phyloP scores from a whole-genome alignment of 2,797 vertebrate genomes.

The Sebastiscus tertius region DNA sequence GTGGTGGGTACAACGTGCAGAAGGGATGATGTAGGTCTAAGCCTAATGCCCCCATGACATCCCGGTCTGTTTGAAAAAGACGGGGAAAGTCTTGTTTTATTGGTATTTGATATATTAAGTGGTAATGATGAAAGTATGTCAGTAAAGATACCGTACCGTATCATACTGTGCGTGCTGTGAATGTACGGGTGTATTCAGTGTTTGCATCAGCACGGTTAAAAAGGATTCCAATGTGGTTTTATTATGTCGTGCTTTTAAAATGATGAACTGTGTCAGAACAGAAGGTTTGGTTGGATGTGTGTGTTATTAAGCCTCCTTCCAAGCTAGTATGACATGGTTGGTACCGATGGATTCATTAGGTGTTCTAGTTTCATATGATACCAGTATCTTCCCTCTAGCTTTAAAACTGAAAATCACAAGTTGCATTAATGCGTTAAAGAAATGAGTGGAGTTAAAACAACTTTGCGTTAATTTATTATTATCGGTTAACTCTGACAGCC shows the following conservation, averaged over 20 bases:
- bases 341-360: no score
- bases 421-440: no score
- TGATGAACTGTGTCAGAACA: neutral
- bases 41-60: neutral
- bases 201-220: neutral
- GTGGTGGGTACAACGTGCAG: neutral
- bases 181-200: neutral
- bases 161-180: neutral
- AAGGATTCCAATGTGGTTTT: neutral
- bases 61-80: constrained; percentile 5
- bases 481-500: no score
- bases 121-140: constrained; percentile 8
- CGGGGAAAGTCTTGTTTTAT: neutral
- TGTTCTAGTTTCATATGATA: no score
- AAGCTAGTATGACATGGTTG: no score
- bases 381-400: no score
- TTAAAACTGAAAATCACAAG: no score
- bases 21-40: constrained; percentile 18
- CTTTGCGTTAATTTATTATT: accelerated
- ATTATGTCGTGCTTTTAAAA: neutral
- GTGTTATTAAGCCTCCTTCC: no score
- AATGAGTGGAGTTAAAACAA: no score
- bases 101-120: neutral
- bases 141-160: neutral
- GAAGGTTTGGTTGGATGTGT: neutral